phyloP scores from a whole-genome alignment of 2,113 vertebrate species.

The Podocnemis expansa region DNA sequence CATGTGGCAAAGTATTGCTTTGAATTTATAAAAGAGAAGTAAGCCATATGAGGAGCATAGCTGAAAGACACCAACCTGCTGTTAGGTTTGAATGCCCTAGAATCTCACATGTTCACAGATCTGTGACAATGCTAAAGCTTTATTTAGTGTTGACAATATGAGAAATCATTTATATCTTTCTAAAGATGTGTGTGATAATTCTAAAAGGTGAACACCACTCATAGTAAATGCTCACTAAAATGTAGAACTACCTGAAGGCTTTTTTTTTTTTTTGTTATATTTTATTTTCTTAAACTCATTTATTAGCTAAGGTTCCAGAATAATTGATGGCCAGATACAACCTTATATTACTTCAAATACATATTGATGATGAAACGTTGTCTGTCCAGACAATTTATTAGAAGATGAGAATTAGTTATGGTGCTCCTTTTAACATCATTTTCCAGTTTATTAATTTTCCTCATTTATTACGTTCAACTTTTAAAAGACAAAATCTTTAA shows the following conservation, averaged over 20 bases:
- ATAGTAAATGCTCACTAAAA: not conserved
- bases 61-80: not conserved
- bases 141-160: not conserved
- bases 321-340: not conserved
- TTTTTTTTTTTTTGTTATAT: not conserved
- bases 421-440: not conserved
- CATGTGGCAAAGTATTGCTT: not conserved
- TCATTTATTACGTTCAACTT: not conserved
- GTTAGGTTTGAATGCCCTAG: not conserved
- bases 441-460: not conserved
- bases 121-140: not conserved
- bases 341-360: not conserved
- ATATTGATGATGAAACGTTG: not conserved
- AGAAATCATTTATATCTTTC: not conserved
- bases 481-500: not conserved
- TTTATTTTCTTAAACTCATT: not conserved
- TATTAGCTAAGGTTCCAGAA: not conserved
- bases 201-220: not conserved
- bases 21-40: not conserved
- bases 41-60: not conserved
- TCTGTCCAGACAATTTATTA: not conserved
- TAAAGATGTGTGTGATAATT: not conserved
- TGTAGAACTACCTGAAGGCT: not conserved
- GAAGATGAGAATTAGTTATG: not conserved
- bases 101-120: not conserved